Percentiles rank a stretch among this genome's conserved stretches.
Conservation (phyloP, 2,797 vertebrate species). For the Sebastes steindachneri region DNA sequence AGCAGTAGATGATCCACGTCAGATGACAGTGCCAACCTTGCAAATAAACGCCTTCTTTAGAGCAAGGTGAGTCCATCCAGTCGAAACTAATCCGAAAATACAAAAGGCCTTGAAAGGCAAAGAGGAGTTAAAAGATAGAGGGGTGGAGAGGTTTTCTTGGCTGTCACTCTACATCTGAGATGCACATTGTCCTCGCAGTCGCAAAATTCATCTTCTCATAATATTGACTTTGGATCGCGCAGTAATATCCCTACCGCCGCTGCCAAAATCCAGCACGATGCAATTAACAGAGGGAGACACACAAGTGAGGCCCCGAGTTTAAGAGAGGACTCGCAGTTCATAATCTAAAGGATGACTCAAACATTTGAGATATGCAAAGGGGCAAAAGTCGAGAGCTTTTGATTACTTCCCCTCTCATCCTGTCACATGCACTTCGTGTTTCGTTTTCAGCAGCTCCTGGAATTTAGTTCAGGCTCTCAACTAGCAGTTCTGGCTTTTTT, state of each 20-base stretch:
- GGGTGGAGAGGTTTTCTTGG: constrained; percentile 46
- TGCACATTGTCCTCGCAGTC: constrained; percentile 67
- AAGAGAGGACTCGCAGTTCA: constrained; percentile 56
- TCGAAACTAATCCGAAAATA: constrained; percentile 29
- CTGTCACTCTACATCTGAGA: constrained; percentile 67
- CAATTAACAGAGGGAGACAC: constrained; percentile 68
- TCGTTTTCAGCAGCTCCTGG: constrained; percentile 24
- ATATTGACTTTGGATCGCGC: constrained; percentile 80
- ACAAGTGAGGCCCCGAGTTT: constrained; percentile 42
- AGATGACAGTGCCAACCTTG: constrained; percentile 24
- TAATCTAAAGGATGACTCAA: constrained; percentile 55
- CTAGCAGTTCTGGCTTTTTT: background rate
- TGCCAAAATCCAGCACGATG: constrained; percentile 69
- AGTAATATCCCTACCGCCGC: constrained; percentile 46
- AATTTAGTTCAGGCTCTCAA: constrained; percentile 1
- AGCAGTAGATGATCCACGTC: constrained; percentile 26
- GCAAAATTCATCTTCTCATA: constrained; percentile 71
- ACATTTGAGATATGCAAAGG: constrained; percentile 53
- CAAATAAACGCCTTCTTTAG: constrained; percentile 43
- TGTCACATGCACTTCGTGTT: constrained; percentile 32
- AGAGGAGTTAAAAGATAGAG: constrained; percentile 19
- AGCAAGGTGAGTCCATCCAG: constrained; percentile 22
- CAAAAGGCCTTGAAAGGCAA: constrained; percentile 14
- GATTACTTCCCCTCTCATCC: constrained; percentile 53
- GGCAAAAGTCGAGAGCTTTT: constrained; percentile 51